Evolutionary conservation across 2,888 invertebrate species (phyloP), one percentile per base, ranked within the genome.

Genomic region (Dusona sp.): DNA sequence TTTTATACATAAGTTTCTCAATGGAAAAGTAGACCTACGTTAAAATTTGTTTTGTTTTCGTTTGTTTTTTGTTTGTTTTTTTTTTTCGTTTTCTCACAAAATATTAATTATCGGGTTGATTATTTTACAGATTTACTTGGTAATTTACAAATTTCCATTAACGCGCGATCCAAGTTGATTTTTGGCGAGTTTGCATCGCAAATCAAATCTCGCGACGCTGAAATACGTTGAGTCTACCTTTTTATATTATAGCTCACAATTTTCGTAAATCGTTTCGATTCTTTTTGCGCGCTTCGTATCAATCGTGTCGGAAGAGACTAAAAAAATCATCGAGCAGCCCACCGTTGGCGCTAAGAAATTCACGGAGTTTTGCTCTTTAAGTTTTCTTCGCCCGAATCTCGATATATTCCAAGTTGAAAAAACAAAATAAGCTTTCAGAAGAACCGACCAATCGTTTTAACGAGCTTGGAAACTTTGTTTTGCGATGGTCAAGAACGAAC

Each of bases 121-220:
- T 88, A 84, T 88, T 83, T 85, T 85, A 88, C 88, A 88, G 65
- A 42, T 64, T 87, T 61, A 75, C 79, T 78, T 78, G 61, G 73
- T 85, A 85, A 85, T 88, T 82, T 87, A 88, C 87, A 87, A 79
- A 79, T 87, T 87, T 79, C 48, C 80, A 81, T 83, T 67, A 64
- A 48, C 61, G 51, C 48, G 45, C 42, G 75, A 61, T 64, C 22
- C 11, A n/a, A 75, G 48, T 7, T 45, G 42, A 57, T 29, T 72
- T 68, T 29, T 8, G 11, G 36, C 0, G 36, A n/a, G 22, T 36
- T 54, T 68, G 19, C 13, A 8, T 78, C 67, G 33, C 8, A 33
- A 25, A 22, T 29, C 25, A 38, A 7, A 36, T 19, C 48, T 7
- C n/a, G 48, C 33, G n/a, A n/a, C 33, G 6, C 3, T 72, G 11